phyloP scores from a whole-genome alignment of 2,888 invertebrate species.

The Tetragnatha montana region DNA sequence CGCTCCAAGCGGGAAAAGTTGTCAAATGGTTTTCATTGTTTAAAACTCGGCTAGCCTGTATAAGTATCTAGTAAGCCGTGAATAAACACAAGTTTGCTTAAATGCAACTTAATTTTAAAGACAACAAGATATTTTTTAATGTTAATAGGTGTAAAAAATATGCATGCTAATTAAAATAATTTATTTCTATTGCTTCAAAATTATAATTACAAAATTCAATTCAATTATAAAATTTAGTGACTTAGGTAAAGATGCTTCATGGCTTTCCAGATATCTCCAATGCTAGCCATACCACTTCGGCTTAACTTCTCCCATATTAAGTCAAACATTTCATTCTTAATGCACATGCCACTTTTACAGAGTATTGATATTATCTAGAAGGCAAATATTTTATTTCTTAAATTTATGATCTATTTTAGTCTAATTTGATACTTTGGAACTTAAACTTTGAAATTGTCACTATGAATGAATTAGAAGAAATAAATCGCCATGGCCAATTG shows the following conservation, averaged over 20 bases:
- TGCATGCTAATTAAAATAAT: neutral
- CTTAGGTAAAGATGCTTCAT: slow-evolving; percentile 35
- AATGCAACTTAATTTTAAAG: no score
- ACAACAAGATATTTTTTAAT: no score
- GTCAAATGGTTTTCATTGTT: no score
- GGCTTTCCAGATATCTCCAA: slow-evolving; percentile 38
- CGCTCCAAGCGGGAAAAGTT: no score
- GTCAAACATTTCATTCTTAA: slow-evolving; percentile 31
- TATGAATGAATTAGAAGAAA: neutral
- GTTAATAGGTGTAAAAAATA: no score
- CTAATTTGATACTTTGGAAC: neutral
- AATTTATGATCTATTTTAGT: neutral
- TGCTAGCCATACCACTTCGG: slow-evolving; percentile 22
- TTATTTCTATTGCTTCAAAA: neutral
- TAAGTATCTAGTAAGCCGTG: no score
- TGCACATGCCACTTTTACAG: slow-evolving; percentile 30
- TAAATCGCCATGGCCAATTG: no score
- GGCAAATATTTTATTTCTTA: neutral
- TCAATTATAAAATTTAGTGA: neutral
- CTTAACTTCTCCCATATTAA: slow-evolving; percentile 39
- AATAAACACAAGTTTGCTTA: no score
- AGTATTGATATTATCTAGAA: slow-evolving; percentile 43
- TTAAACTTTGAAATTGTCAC: neutral
- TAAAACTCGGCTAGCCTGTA: no score
- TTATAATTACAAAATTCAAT: no score